Base-by-base conservation (phyloP, 2,888 invertebrate species). In the Nudaria mundana region DNA sequence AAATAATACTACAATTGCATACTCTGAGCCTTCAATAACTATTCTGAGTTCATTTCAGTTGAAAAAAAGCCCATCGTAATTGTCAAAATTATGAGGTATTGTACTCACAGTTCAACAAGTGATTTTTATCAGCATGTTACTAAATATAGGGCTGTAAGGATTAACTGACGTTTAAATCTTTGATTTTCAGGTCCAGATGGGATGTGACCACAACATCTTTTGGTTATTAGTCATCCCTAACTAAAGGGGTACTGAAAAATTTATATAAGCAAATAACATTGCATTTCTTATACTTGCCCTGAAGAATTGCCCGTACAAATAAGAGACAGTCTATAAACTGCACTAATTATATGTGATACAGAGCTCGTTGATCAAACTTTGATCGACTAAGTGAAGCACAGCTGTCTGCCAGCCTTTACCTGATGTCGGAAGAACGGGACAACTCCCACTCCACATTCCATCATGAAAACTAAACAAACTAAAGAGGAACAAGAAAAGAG, bases 401-500 rank as follows among this genome's bases (percentile, higher is more conserved):
- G 59, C 62, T 58, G 75, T 75, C 54, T 56, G 51, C 34, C 56
- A 73, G 63, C 52, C 55, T 68, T 59, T 76, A 76, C 86, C 88
- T 87, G 71, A 88, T 88, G 88, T 86, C 88, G 84, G 74, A 76
- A 71, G 68, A 76, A 85, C 83, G 77, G 81, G 79, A 68, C 63
- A 66, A 64, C 72, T 79, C 76, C 81, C 79, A 77, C 77, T 76
- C 75, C 67, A 85, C 82, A 88, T 86, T 86, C 85, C 87, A 88
- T 76, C 79, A 88, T 88, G 88, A 88, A 88, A 81, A 87, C 89
- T 58, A 89, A 88, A 71, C 87, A 88, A 66, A 56, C 60, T 41
- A 88, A 87, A 66, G 87, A 87, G 46, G 88, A 87, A 54, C 66
- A 71, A 44, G 87, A 87, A 45, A 85, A 84, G 73, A 76, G 76